Percentiles rank a stretch among this genome's conserved stretches.
Evolutionary conservation across 1,140 invertebrate genomes (phyloP).

Genomic region (Bombus pascuorum): DNA sequence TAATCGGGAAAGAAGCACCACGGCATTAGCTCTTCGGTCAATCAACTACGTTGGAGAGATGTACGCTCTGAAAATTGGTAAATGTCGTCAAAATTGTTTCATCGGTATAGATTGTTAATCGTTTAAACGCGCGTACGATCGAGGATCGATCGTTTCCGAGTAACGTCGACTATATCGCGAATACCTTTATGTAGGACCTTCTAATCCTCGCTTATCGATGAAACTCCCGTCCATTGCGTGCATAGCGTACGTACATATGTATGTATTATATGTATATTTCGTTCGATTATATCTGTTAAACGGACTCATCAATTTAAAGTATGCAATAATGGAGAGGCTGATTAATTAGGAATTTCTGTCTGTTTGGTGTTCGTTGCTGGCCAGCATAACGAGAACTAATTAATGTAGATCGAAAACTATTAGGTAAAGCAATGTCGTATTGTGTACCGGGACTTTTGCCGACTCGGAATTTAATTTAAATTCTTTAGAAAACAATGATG

Average conservation of each 20-base stretch:
- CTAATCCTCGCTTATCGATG: neutral
- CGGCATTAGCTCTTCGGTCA: neutral
- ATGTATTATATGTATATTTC: neutral
- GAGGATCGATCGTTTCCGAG: neutral
- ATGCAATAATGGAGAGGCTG: neutral
- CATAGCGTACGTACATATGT: neutral
- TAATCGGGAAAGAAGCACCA: neutral
- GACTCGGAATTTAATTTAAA: slow-evolving; percentile 39
- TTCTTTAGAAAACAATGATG: slow-evolving; percentile 51
- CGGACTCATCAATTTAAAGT: neutral
- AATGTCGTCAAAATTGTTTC: neutral
- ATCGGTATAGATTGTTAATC: no score
- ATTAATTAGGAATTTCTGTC: slow-evolving; percentile 24
- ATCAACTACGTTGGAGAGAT: neutral
- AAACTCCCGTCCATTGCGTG: neutral
- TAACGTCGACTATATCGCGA: neutral
- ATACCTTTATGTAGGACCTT: neutral
- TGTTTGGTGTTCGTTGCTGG: neutral
- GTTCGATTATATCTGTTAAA: neutral
- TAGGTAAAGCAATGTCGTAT: slow-evolving; percentile 21
- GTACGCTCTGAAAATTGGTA: neutral
- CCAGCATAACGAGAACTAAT: slow-evolving; percentile 19
- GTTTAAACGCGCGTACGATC: neutral
- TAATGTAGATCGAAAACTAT: slow-evolving; percentile 41
- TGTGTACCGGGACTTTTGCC: neutral